Percentiles rank a stretch among this genome's conserved stretches.
Evolutionary conservation across 2,888 invertebrate genomes (phyloP).

Genomic region (Empis stercorea): DNA sequence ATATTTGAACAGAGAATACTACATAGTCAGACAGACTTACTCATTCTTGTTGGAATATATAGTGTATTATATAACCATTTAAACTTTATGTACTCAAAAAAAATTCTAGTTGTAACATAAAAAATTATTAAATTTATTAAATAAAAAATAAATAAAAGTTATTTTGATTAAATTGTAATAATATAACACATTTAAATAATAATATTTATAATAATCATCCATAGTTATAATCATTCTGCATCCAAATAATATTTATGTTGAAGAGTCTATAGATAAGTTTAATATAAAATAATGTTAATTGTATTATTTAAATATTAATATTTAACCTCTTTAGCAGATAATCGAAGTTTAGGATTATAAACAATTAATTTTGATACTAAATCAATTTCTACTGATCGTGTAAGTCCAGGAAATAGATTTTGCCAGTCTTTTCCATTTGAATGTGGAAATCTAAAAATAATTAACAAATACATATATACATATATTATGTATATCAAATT

Average conservation of each 20-base stretch:
- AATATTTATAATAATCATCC: too few species aligned
- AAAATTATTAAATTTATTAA: too few species aligned
- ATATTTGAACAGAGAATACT: too few species aligned
- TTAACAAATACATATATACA: too few species aligned
- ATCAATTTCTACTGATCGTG: conserved; percentile 55
- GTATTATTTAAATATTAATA: background rate
- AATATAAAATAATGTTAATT: background rate
- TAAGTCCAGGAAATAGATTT: conserved; percentile 60
- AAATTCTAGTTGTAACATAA: too few species aligned
- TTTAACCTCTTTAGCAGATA: conserved; percentile 58
- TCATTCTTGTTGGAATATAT: too few species aligned
- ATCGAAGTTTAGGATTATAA: conserved; percentile 66
- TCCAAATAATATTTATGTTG: background rate
- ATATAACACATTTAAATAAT: too few species aligned
- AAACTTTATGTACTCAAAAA: too few species aligned
- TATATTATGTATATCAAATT: background rate
- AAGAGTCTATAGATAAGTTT: background rate
- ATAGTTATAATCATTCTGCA: background rate
- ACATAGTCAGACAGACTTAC: too few species aligned
- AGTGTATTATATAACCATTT: too few species aligned
- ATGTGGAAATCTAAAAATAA: conserved; percentile 46
- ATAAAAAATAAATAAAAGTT: too few species aligned
- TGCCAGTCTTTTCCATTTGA: conserved; percentile 67
- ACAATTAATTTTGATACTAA: conserved; percentile 65
- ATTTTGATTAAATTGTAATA: too few species aligned